Evolutionary conservation across 2,113 vertebrate genomes (phyloP), one percentile per base, ranked within the genome.

Genomic region (Ciconia stormi): DNA sequence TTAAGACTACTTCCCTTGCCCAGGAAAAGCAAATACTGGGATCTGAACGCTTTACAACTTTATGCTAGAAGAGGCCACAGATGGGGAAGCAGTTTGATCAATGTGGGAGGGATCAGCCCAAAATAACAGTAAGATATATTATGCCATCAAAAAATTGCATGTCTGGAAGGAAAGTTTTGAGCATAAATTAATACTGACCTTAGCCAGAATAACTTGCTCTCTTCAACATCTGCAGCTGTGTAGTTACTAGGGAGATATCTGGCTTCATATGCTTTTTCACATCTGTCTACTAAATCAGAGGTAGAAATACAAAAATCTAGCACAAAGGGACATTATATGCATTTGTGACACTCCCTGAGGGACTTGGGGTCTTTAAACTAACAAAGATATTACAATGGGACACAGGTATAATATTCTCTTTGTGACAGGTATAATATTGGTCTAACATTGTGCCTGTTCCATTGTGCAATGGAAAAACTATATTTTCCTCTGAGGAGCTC

Each of bases 221-320:
- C 83, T 87, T 79, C 66, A 94, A 91, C 84, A 91, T 96, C 89
- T 96, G 95, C 97, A 98, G 97, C 97, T 98, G 96, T 92, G 92
- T 76, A 80, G 84, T 94, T 96, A 97, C 93, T 91, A 72, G 74
- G 95, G 91, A 98, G 62, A 93, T 95, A 36, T 94, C 95, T 86
- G 89, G 96, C 96, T 94, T 93, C 25, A 36, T 61, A 47, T 32
- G 38, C 87, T 92, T 95, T 95, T 97, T 95, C 91, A 97, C 96
- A 97, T 96, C 95, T 97, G 97, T 88, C 90, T 92, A 86, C 93
- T 95, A 94, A 96, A 95, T 96, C 96, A 97, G 73, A 92, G 82
- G 92, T 46, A 94, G 77, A 95, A 93, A 83, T 81, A 85, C 23
- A 94, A 80, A 94, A 93, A 42, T 47, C 19, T 73, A 81, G 84